Conservation (phyloP, 2,888 invertebrate genomes). For the Eilema caniola region DNA sequence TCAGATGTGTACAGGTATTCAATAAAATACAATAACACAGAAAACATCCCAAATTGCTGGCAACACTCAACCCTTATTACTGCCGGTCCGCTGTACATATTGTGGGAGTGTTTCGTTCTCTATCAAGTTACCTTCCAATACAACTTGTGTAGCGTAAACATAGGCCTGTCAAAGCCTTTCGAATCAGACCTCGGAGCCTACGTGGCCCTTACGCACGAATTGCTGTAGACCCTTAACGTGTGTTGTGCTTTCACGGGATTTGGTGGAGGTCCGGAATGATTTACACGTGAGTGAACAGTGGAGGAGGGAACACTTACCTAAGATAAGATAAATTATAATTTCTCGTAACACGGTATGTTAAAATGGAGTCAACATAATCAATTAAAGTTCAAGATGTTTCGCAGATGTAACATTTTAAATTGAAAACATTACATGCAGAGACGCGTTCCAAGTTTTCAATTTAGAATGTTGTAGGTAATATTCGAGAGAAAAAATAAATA, state of each 20-base stretch:
- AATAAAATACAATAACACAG: conserved; percentile 7
- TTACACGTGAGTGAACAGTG: background rate
- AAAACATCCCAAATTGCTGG: conserved; percentile 9
- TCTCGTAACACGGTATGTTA: no score
- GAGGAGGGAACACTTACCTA: no score
- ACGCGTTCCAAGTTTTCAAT: no score
- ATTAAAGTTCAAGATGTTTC: no score
- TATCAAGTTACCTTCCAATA: conserved; percentile 29
- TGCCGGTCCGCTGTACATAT: conserved; percentile 18
- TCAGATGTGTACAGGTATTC: background rate
- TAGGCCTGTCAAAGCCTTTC: conserved; percentile 51
- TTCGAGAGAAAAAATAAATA: no score
- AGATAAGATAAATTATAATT: no score
- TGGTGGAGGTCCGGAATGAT: conserved; percentile 15
- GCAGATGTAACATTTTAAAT: no score
- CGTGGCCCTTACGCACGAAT: conserved; percentile 55
- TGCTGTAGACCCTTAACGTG: conserved; percentile 48
- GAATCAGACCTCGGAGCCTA: conserved; percentile 44
- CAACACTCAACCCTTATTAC: conserved; percentile 21
- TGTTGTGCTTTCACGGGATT: conserved; percentile 29
- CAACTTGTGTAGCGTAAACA: conserved; percentile 36
- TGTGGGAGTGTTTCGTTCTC: conserved; percentile 16
- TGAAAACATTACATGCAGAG: no score
- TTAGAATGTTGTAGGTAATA: no score
- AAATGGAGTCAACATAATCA: no score